These are phyloP conservation scores for Apamea crenata DNA, from an alignment of 2,888 invertebrate species.

Conservation along the genomic window DNA sequence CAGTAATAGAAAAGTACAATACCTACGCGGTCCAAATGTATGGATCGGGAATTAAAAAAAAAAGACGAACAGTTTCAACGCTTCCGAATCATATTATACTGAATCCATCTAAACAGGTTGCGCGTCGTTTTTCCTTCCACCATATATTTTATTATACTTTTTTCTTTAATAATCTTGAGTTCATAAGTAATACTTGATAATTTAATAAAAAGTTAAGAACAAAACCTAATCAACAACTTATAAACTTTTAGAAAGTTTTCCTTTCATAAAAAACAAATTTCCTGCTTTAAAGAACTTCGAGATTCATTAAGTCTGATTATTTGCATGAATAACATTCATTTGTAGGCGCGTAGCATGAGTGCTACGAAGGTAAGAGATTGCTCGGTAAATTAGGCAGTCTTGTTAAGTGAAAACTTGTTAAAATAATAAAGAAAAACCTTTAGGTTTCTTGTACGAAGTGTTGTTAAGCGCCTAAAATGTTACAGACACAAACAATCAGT, in stretches of 20 bases:
- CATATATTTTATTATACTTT: not conserved
- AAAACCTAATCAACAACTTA: slow-evolving; percentile 24
- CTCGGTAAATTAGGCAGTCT: not conserved
- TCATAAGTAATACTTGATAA: slow-evolving; percentile 24
- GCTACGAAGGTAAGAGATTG: slow-evolving; percentile 2
- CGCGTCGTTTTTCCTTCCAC: not conserved
- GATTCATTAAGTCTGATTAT: slow-evolving; percentile 16
- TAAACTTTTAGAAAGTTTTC: slow-evolving; percentile 16
- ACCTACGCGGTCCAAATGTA: too few species aligned
- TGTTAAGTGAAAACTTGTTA: not conserved
- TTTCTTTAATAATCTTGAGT: slow-evolving; percentile 13
- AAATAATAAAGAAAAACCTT: not conserved
- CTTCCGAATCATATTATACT: not conserved
- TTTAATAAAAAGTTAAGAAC: slow-evolving; percentile 30
- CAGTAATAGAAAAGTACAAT: too few species aligned
- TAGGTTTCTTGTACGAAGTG: not conserved
- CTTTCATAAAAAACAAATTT: slow-evolving; percentile 48
- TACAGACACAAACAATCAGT: not conserved
- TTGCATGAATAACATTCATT: slow-evolving; percentile 21
- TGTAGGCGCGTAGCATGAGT: slow-evolving; percentile 15
- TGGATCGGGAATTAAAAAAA: too few species aligned
- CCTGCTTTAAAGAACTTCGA: slow-evolving; percentile 18
- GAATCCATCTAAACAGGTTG: not conserved
- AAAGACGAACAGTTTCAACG: too few species aligned
- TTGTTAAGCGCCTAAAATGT: too few species aligned